phyloP scores from a whole-genome alignment of 1,140 invertebrate genomes.

The Drosophila mojavensis region DNA sequence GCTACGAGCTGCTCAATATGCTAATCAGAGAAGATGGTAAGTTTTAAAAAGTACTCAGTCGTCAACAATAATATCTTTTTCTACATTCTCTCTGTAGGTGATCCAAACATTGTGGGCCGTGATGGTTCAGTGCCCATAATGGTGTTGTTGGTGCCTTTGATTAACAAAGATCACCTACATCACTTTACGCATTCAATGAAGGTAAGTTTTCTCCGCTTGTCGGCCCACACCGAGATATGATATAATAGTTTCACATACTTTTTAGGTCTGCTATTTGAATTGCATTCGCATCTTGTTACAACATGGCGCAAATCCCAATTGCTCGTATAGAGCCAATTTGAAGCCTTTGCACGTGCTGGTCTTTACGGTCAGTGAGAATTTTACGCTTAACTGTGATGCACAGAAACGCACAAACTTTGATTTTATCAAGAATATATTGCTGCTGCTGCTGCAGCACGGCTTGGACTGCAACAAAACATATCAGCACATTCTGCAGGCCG shows the following conservation, averaged over 20 bases:
- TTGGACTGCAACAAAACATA: conserved; percentile 88
- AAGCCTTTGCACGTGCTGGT: conserved; percentile 90
- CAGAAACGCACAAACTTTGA: conserved; percentile 88
- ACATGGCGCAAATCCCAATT: conserved; percentile 90
- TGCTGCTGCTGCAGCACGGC: conserved; percentile 88
- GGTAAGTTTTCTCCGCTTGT: conserved; percentile 71
- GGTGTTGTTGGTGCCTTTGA: conserved; percentile 90
- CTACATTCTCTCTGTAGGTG: conserved; percentile 69
- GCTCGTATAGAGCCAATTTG: conserved; percentile 88
- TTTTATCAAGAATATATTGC: conserved; percentile 88
- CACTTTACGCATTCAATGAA: conserved; percentile 91
- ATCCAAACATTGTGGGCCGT: conserved; percentile 89
- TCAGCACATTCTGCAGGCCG: conserved; percentile 88
- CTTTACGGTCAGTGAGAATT: conserved; percentile 90
- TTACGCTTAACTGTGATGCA: conserved; percentile 87
- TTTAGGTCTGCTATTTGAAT: conserved; percentile 89
- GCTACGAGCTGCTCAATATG: conserved; percentile 90
- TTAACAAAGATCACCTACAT: conserved; percentile 90
- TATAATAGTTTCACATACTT: neutral
- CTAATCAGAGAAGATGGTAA: conserved; percentile 88
- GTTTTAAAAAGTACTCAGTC: neutral
- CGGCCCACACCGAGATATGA: neutral
- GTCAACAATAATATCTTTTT: neutral
- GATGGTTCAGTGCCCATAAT: conserved; percentile 90
- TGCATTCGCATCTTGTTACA: conserved; percentile 89